phyloP scores from a whole-genome alignment of 2,113 vertebrate genomes.

The Corydoras maculifer region DNA sequence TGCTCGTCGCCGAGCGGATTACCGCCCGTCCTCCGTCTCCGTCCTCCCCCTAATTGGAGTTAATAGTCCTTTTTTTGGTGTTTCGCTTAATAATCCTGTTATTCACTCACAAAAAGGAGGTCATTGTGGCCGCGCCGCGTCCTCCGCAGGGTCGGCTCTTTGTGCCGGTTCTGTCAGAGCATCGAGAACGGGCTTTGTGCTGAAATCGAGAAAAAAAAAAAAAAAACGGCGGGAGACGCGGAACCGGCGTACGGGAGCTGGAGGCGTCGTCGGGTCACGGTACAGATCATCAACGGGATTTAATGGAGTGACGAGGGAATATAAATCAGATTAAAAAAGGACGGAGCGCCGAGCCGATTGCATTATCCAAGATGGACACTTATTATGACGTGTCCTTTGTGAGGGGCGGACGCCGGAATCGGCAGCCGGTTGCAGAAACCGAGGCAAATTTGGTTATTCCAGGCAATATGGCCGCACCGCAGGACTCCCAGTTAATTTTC shows the following conservation, averaged over 20 bases:
- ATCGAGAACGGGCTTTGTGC: conserved; percentile 25
- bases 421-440: conserved; percentile 57
- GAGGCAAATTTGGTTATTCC: conserved; percentile 59
- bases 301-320: conserved; percentile 58
- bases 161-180: conserved; percentile 29
- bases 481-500: conserved; percentile 62
- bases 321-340: conserved; percentile 61
- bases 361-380: conserved; percentile 54
- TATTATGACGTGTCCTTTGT: conserved; percentile 54
- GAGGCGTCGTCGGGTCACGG: conserved; percentile 48
- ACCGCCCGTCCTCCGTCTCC: conserved; percentile 42
- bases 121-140: conserved; percentile 44
- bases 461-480: conserved; percentile 66
- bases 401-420: conserved; percentile 58
- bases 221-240: conserved; percentile 12
- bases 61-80: conserved; percentile 47
- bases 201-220: background rate
- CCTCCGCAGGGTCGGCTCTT: conserved; percentile 38
- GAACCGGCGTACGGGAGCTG: conserved; percentile 10
- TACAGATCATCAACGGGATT: conserved; percentile 57
- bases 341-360: conserved; percentile 50
- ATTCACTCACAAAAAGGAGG: conserved; percentile 49
- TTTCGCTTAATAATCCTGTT: conserved; percentile 61
- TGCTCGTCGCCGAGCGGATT: conserved; percentile 11
- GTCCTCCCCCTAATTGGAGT: conserved; percentile 40